A percentile compares a stretch with the other conserved stretches of the same genome.
phyloP scores from a whole-genome alignment of 2,888 invertebrate species.

The Netelia virgata region DNA sequence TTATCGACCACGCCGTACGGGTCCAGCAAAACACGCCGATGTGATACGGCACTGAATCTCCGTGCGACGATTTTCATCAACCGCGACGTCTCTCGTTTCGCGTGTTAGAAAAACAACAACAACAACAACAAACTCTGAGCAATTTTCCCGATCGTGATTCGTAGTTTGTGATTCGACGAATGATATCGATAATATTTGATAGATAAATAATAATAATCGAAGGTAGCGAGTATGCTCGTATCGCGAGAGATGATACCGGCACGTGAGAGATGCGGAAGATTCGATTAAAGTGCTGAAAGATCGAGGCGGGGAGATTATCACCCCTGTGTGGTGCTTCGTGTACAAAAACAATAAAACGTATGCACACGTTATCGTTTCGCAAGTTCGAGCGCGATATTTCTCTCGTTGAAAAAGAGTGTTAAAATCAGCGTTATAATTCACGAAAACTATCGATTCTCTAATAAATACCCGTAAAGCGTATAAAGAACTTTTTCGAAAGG shows the following conservation, averaged over 20 bases:
- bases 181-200: conserved; percentile 2
- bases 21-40: conserved; percentile 50
- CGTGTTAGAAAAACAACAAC: conserved; percentile 15
- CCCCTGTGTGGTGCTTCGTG: conserved; percentile 32
- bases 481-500: background rate
- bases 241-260: conserved; percentile 1
- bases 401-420: background rate
- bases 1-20: conserved; percentile 66
- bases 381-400: background rate
- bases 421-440: background rate
- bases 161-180: conserved; percentile 20
- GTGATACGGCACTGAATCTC: conserved; percentile 59
- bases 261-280: conserved; percentile 70
- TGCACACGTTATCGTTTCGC: background rate
- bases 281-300: conserved; percentile 71
- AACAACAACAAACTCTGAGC: background rate
- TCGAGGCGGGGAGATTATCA: conserved; percentile 51
- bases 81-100: background rate
- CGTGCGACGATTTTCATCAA: conserved; percentile 28
- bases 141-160: conserved; percentile 11
- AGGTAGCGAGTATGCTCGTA: conserved; percentile 32
- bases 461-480: background rate
- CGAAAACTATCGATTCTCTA: background rate
- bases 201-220: conserved; percentile 34
- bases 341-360: background rate